A percentile compares a stretch with the other conserved stretches of the same genome.
Conservation (phyloP, 2,888 invertebrate genomes). For the Nomada ferruginata region DNA sequence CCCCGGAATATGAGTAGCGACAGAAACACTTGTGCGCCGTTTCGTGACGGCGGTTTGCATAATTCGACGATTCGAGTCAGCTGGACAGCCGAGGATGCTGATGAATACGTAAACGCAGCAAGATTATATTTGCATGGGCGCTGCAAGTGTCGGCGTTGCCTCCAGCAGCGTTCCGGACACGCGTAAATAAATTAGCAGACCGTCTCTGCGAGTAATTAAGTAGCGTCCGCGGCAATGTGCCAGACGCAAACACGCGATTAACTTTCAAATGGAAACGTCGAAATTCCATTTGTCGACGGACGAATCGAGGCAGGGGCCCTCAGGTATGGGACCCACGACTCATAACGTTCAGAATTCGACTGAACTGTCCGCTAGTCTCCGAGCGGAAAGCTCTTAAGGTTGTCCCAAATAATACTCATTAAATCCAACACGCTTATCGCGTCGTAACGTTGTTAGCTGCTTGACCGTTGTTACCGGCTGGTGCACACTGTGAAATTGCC, state of each 20-base stretch:
- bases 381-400: constrained; percentile 72
- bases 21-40: neutral
- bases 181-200: constrained; percentile 47
- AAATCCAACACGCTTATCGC: constrained; percentile 78
- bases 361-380: constrained; percentile 32
- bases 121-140: constrained; percentile 38
- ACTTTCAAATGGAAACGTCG: constrained; percentile 39
- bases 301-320: constrained; percentile 19
- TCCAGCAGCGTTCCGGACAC: neutral
- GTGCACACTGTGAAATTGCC: constrained; percentile 46
- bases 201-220: constrained; percentile 51
- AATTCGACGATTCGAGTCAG: constrained; percentile 17
- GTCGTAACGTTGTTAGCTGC: constrained; percentile 43
- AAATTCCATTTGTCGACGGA: constrained; percentile 48
- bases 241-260: constrained; percentile 38
- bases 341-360: constrained; percentile 29
- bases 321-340: constrained; percentile 21
- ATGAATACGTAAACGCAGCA: constrained; percentile 23
- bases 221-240: constrained; percentile 19
- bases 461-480: constrained; percentile 6
- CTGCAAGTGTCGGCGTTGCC: constrained; percentile 29
- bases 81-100: neutral
- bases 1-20: neutral
- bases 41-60: constrained; percentile 6
- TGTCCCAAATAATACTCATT: constrained; percentile 76